These are phyloP conservation scores for Maniola hyperantus DNA, from an alignment of 2,888 invertebrate species.

Conservation along the genomic window DNA sequence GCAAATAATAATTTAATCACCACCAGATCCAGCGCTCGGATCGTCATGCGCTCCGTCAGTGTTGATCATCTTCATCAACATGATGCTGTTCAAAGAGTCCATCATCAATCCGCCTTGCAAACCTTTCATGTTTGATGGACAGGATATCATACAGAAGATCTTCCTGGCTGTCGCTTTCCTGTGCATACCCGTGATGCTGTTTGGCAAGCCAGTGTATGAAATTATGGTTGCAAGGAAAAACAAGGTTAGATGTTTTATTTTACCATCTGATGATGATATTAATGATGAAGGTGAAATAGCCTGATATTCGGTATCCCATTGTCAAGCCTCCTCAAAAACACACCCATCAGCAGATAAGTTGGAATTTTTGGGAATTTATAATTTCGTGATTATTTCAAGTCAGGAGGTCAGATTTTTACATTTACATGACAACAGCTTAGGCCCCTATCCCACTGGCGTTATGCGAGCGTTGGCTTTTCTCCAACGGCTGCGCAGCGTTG, in stretches of 20 bases:
- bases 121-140: constrained; percentile 83
- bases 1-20: not conserved
- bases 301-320: too few relatives aligned
- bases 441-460: too few relatives aligned
- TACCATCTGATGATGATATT: not conserved
- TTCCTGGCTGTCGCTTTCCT: constrained; percentile 85
- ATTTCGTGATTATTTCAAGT: too few relatives aligned
- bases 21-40: constrained; percentile 65
- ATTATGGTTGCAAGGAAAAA: constrained; percentile 70
- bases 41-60: constrained; percentile 89
- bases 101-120: constrained; percentile 72
- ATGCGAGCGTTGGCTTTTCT: too few relatives aligned
- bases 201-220: constrained; percentile 89
- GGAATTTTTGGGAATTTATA: too few relatives aligned
- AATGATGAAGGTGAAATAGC: too few relatives aligned
- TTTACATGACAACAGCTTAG: too few relatives aligned
- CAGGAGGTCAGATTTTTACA: too few relatives aligned
- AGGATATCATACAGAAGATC: constrained; percentile 83
- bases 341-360: too few relatives aligned
- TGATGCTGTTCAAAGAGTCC: constrained; percentile 85
- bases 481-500: too few relatives aligned
- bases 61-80: constrained; percentile 91
- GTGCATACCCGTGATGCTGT: constrained; percentile 90
- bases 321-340: too few relatives aligned
- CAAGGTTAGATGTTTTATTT: constrained; percentile 51